Conservation (phyloP, 1,140 invertebrate species). For the Bradynema listronoti region DNA sequence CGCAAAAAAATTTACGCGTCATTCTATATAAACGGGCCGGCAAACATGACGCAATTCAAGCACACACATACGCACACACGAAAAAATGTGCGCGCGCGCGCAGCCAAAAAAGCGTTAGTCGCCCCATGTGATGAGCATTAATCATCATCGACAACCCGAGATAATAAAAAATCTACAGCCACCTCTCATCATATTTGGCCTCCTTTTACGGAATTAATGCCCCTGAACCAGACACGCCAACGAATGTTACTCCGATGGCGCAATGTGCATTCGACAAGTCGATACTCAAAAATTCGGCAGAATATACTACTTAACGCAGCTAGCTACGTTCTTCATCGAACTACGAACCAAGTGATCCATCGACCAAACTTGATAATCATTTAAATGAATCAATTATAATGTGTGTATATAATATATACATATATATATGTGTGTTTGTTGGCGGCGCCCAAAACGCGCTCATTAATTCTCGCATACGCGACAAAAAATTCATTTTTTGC, state of each 20-base stretch:
- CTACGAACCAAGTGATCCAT: conserved; percentile 70
- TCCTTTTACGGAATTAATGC: conserved; percentile 36
- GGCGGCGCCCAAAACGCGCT: conserved; percentile 26
- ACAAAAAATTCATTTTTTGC: too few relatives aligned
- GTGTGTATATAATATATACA: conserved; percentile 22
- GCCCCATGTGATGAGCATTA: too few relatives aligned
- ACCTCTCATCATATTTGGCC: too few relatives aligned
- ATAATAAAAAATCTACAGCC: too few relatives aligned
- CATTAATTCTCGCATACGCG: conserved; percentile 20
- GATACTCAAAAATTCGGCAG: conserved; percentile 74
- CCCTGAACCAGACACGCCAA: conserved; percentile 65
- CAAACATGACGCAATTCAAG: too few relatives aligned
- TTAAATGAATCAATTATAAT: too few relatives aligned
- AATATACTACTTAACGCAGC: conserved; percentile 72
- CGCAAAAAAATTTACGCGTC: too few relatives aligned
- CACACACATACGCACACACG: too few relatives aligned
- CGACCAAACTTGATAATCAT: conserved; percentile 58
- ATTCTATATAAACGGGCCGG: too few relatives aligned
- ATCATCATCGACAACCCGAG: too few relatives aligned
- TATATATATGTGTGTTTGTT: conserved; percentile 8
- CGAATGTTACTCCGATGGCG: conserved; percentile 61
- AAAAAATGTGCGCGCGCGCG: too few relatives aligned
- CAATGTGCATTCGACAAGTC: conserved; percentile 74
- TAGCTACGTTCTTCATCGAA: conserved; percentile 74
- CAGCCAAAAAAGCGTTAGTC: too few relatives aligned